These are phyloP conservation scores for Cryptoprocta ferox DNA, from an alignment of 2,797 vertebrate genomes.

Conservation along the genomic window DNA sequence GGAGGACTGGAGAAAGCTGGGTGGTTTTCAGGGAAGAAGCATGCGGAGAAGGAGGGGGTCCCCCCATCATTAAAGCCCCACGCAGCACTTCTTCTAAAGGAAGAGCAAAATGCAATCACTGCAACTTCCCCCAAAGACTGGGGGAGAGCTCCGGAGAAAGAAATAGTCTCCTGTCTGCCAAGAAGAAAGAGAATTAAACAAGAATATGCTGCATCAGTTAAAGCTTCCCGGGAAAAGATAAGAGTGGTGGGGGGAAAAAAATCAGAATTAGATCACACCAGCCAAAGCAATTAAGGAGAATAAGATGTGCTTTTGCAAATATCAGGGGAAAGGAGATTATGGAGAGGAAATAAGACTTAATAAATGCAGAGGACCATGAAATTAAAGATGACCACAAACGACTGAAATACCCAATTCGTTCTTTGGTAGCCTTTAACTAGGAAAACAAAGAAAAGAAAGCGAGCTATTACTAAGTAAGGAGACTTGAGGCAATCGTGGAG, in stretches of 20 bases:
- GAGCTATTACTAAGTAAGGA: constrained; percentile 53
- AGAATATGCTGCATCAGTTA: constrained; percentile 43
- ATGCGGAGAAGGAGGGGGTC: background rate
- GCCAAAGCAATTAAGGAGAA: constrained; percentile 70
- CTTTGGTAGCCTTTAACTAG: constrained; percentile 71
- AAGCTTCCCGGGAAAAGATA: constrained; percentile 61
- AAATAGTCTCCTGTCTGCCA: background rate
- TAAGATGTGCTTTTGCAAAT: constrained; percentile 75
- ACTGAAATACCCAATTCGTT: constrained; percentile 58
- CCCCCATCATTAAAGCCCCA: background rate
- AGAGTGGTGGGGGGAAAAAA: background rate
- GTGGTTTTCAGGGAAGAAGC: background rate
- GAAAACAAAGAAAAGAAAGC: constrained; percentile 71
- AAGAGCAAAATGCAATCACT: background rate
- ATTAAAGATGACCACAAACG: constrained; percentile 75
- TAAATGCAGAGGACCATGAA: constrained; percentile 80
- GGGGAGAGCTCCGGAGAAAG: background rate
- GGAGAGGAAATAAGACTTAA: constrained; percentile 77
- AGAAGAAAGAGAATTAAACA: background rate
- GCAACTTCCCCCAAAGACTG: background rate
- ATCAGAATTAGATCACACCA: constrained; percentile 57
- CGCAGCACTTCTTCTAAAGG: background rate
- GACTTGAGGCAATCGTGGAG: background rate
- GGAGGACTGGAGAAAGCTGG: background rate
- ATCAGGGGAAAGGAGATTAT: constrained; percentile 73